Conservation (phyloP, 2,113 vertebrate genomes). For the Poecilia latipinna region DNA sequence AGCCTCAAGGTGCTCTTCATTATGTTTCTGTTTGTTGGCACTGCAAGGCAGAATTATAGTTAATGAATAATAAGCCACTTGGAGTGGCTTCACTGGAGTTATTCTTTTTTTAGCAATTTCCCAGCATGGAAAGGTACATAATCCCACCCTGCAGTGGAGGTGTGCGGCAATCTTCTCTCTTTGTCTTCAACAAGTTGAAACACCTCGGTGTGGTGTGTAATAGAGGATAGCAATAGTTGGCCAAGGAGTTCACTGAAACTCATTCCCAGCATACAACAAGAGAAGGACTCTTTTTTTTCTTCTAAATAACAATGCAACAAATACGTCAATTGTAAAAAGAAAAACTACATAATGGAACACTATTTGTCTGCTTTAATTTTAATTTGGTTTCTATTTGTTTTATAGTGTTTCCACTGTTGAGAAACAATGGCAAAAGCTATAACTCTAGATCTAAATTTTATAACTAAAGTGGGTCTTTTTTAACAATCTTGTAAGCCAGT, state of each 20-base stretch:
- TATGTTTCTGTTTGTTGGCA: constrained; percentile 40
- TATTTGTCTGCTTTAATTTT: not conserved
- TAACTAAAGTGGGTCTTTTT: too few relatives aligned
- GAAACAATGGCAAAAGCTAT: too few relatives aligned
- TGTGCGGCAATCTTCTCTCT: constrained; percentile 49
- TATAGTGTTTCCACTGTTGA: too few relatives aligned
- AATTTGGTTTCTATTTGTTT: not conserved
- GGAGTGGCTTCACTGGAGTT: constrained; percentile 52
- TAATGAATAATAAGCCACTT: constrained; percentile 74
- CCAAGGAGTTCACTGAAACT: constrained; percentile 31
- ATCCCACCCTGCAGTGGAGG: constrained; percentile 40
- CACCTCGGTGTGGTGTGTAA: constrained; percentile 42
- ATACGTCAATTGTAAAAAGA: not conserved
- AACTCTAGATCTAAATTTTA: too few relatives aligned
- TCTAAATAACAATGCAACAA: not conserved
- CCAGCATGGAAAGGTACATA: constrained; percentile 36
- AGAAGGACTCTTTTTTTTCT: constrained; percentile 4
- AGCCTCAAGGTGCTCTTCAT: constrained; percentile 33
- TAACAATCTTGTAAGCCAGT: too few relatives aligned
- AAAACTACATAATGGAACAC: not conserved
- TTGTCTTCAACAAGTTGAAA: constrained; percentile 68
- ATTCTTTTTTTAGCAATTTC: constrained; percentile 64
- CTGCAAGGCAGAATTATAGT: constrained; percentile 56
- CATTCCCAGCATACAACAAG: constrained; percentile 36
- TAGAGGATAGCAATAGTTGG: constrained; percentile 27